Evolutionary conservation across 2,797 vertebrate genomes (phyloP), one percentile per base, ranked within the genome.

Genomic region (Enteromius trimaculatus): DNA sequence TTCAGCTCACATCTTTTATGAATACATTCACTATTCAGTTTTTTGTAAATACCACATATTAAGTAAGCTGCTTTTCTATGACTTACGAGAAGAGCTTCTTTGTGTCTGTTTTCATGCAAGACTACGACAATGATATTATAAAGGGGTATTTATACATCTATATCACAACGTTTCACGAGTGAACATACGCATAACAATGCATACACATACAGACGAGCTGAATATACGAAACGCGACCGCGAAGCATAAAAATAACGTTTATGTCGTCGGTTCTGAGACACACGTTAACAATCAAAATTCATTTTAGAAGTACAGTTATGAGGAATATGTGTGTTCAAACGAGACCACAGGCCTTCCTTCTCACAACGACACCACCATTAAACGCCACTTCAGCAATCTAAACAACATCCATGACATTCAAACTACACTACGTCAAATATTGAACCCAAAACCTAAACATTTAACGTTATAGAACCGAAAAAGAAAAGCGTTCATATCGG

Each of bases 311-410:
- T 10, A 9, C 66, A 51, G 7, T 9, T 1, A 77, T 47, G 0
- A 14, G 16, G 23, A 26, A 7, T 4, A 44, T n/a, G 23, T 17
- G 34, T 9, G 21, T 62, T 62, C 26, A 82, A 13, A 51, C 16
- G 31, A 65, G 47, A 17, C 72, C 2, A 53, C 26, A 66, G 80
- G 71, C 80, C 80, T 66, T 82, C 4, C 42, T 76, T 62, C 72
- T 68, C 17, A 21, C 44, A 76, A 53, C 71, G 71, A 76, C 71
- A 64, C 29, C 19, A 74, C 39, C 74, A 42, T 42, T 77, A 47
- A 26, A 49, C 29, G 17, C 39, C 5, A 64, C 58, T 64, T 37
- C 21, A 13, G 42, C 58, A 8, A 64, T 42, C 69, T 5, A n/a
- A 42, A 23, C 31, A 49, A 82, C 71, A 34, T 42, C n/a, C 17